Evolutionary conservation across 2,888 invertebrate species (phyloP), one percentile per base, ranked within the genome.

Genomic region (Stenurella melanura): DNA sequence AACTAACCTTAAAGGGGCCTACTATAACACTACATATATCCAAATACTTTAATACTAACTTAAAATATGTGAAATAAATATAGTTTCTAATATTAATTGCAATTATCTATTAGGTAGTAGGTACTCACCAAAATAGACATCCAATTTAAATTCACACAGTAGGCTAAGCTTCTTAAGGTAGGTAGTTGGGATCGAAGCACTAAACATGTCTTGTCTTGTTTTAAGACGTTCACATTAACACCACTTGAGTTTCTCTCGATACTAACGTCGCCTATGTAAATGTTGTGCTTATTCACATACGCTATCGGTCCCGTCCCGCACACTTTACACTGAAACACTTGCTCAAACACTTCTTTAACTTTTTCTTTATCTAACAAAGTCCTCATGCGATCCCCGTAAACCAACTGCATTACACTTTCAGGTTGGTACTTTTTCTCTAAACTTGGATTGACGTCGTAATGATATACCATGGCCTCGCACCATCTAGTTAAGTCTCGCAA

Each of bases 401-500:
- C 92, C 82, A 98, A 91, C 80, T 95, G 93, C 63, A 97, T 93
- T 82, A 84, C 80, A 78, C 91, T 77, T 92, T 94, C 75, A 92
- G 94, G 84, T 90, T 89, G 56, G 89, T 85, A 80, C 74, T 87
- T 12, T 84, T 79, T 76, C 19, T 73, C 76, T 12, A 78, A 76
- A 58, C 67, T 73, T 1, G 72, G 57, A 34, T 80, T 81, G 5
- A 77, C 75, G 19, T 87, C 83, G 77, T 89, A 86, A 82, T 91
- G 90, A 73, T 89, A 89, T 38, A 93, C 89, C 0, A 94, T 91
- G 0, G 95, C 92, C 84, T 97, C 95, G 87, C 97, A 97, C 98
- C 98, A 99, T 82, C 99, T 93, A 76, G 95, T 93, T 82, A 99
- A 92, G 88, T 99, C 99, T 84, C 99, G 92, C 64, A 99, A 91